Percentiles rank a stretch among this genome's conserved stretches.
phyloP scores from a whole-genome alignment of 2,888 invertebrate species.

The Mesorhabditis spiculigera region DNA sequence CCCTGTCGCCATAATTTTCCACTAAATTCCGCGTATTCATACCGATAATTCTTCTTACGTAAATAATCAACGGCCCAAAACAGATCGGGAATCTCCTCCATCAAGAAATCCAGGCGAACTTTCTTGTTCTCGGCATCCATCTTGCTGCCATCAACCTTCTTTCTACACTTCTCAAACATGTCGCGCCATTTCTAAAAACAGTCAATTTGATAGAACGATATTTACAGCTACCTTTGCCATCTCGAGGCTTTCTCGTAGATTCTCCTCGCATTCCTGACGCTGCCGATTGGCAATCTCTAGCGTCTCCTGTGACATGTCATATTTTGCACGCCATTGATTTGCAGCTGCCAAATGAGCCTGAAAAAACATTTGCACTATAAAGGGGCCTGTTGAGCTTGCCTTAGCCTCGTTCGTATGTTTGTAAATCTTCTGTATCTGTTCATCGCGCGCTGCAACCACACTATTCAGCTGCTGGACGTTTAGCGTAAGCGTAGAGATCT shows the following conservation, averaged over 20 bases:
- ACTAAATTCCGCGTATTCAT: too few species aligned
- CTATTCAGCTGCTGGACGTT: neutral
- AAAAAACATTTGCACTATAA: neutral
- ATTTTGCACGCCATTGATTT: neutral
- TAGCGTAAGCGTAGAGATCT: too few species aligned
- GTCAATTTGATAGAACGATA: too few species aligned
- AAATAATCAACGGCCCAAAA: neutral
- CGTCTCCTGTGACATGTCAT: neutral
- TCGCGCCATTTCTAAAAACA: neutral
- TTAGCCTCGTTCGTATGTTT: too few species aligned
- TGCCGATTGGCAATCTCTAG: neutral
- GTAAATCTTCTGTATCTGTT: neutral
- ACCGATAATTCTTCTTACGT: neutral
- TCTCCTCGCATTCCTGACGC: neutral
- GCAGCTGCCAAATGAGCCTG: constrained; percentile 5
- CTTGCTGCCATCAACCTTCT: neutral
- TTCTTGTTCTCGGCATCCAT: neutral
- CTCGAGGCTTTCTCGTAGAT: neutral
- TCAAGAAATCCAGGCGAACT: neutral
- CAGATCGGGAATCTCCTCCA: neutral
- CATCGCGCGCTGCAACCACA: neutral
- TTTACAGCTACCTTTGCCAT: neutral
- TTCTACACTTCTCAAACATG: neutral
- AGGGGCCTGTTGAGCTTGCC: too few species aligned
- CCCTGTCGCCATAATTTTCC: too few species aligned